A percentile compares a stretch with the other conserved stretches of the same genome.
Conservation (phyloP, 2,888 invertebrate species). For the Rhaphigaster nebulosa region DNA sequence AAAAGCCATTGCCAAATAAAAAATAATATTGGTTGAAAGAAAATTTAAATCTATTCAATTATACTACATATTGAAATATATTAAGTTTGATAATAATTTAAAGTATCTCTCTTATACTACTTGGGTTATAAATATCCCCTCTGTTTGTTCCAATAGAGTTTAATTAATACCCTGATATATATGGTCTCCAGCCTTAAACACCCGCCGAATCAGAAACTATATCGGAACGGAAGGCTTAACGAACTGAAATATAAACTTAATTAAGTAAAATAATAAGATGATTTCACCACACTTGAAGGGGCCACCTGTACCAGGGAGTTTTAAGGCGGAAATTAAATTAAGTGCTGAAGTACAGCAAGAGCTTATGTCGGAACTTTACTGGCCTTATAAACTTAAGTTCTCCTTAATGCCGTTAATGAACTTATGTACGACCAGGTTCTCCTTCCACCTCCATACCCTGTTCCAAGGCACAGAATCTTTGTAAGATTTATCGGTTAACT, state of each 20-base stretch:
- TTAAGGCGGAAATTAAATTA: slow-evolving; percentile 44
- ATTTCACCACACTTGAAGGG: slow-evolving; percentile 30
- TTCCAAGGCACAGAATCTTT: neutral
- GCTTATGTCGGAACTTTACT: slow-evolving; percentile 15
- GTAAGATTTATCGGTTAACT: slow-evolving; percentile 41
- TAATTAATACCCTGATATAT: neutral
- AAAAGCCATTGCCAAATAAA: too few relatives aligned
- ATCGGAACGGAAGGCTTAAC: neutral
- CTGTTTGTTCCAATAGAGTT: neutral
- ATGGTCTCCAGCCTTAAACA: neutral
- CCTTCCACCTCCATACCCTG: neutral
- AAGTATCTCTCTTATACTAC: neutral
- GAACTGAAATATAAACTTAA: slow-evolving; percentile 35
- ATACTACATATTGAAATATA: too few relatives aligned
- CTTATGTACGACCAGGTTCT: slow-evolving; percentile 22
- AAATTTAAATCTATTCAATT: too few relatives aligned
- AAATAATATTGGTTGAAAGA: too few relatives aligned
- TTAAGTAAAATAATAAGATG: slow-evolving; percentile 36
- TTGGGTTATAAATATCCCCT: neutral
- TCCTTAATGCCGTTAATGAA: slow-evolving; percentile 36
- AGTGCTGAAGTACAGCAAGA: neutral
- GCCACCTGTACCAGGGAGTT: slow-evolving; percentile 28
- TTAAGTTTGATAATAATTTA: too few relatives aligned
- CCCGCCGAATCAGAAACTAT: neutral
- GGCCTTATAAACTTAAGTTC: slow-evolving; percentile 22